A percentile compares a stretch with the other conserved stretches of the same genome.
These are phyloP conservation scores for Pseudorhiza aurosa DNA, from an alignment of 30 jellyfish, hydroid and myxozoan genomes.

Conservation along the genomic window DNA sequence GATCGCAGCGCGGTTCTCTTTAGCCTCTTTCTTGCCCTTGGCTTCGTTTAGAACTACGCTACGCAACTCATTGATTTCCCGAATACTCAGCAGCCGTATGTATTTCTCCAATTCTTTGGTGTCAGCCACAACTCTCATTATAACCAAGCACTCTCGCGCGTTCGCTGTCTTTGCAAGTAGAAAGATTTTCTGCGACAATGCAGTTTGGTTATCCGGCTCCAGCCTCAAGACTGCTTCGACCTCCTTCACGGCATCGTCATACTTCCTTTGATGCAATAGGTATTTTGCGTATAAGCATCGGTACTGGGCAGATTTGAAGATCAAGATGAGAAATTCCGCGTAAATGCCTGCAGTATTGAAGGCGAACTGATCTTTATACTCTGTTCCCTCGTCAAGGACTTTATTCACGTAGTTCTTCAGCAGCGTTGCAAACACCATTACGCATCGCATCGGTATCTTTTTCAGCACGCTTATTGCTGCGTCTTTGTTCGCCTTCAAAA, in stretches of 20 bases:
- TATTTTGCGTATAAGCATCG: constrained; percentile 27
- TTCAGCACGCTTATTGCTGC: constrained; percentile 45
- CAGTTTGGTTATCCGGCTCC: constrained; percentile 7
- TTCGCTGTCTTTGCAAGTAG: constrained; percentile 26
- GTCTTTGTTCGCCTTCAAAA: constrained; percentile 48
- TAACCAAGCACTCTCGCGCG: constrained; percentile 24
- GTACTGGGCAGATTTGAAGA: constrained; percentile 26
- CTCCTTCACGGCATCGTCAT: constrained; percentile 39
- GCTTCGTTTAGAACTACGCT: constrained; percentile 42
- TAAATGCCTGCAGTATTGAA: constrained; percentile 17
- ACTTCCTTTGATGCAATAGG: constrained; percentile 35
- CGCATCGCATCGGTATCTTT: constrained; percentile 71
- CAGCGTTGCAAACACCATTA: constrained; percentile 26
- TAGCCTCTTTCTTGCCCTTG: constrained; percentile 21
- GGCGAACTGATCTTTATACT: neutral
- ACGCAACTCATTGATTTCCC: constrained; percentile 51
- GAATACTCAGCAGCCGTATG: constrained; percentile 23
- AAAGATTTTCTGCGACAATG: constrained; percentile 43
- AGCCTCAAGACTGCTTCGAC: constrained; percentile 28
- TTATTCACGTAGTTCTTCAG: constrained; percentile 34
- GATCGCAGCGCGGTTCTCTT: constrained; percentile 50
- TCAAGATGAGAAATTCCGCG: constrained; percentile 32
- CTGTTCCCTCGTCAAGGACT: constrained; percentile 4
- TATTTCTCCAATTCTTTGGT: constrained; percentile 8
- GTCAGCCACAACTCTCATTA: constrained; percentile 13